These are phyloP conservation scores for Neosilurus hyrtlii DNA, from an alignment of 2,797 vertebrate species.

Conservation along the genomic window DNA sequence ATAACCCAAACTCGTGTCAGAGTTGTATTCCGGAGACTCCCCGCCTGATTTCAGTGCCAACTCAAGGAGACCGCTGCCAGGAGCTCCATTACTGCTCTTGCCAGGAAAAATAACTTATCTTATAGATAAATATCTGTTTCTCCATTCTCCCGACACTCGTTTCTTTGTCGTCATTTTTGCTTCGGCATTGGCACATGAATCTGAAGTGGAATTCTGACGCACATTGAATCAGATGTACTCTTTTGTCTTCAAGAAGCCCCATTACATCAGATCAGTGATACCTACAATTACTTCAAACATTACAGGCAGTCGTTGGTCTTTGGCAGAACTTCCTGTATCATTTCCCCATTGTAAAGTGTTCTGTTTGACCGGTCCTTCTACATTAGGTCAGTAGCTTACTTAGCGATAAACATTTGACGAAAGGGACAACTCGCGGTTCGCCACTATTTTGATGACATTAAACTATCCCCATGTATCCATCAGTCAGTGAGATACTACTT, in stretches of 20 bases:
- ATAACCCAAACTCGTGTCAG: slow-evolving; percentile 35
- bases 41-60: slow-evolving; percentile 6
- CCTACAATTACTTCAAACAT: not conserved
- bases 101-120: not conserved
- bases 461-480: no score
- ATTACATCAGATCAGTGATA: not conserved
- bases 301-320: not conserved
- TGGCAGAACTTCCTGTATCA: not conserved
- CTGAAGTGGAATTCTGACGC: not conserved
- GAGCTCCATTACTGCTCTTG: not conserved
- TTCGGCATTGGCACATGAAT: not conserved
- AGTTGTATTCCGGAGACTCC: not conserved
- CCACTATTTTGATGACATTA: no score
- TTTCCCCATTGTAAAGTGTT: not conserved
- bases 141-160: not conserved
- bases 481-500: no score
- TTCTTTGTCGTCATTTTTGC: not conserved
- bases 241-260: not conserved
- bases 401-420: no score
- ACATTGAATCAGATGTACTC: not conserved
- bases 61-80: not conserved
- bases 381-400: not conserved
- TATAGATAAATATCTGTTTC: not conserved
- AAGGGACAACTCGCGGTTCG: no score
- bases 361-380: not conserved